Evolutionary conservation across 2,888 invertebrate species (phyloP).

Genomic region (Keiferia lycopersicella): DNA sequence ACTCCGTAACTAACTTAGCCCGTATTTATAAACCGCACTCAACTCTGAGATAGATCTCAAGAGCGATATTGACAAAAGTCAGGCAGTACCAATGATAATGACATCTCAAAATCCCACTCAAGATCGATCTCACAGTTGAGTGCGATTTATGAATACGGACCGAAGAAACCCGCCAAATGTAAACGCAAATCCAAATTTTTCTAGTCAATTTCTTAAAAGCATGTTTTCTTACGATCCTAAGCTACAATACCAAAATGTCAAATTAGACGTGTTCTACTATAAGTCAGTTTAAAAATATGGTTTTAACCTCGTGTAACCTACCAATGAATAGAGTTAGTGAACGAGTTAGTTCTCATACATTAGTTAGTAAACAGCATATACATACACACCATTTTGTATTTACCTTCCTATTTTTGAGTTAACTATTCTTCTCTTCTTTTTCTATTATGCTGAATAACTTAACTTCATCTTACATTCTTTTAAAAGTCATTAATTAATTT

Average conservation of each 20-base stretch:
- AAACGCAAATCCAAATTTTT: slow-evolving; percentile 72
- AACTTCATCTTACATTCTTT: not conserved
- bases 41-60: too few species aligned
- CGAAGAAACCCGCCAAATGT: slow-evolving; percentile 64
- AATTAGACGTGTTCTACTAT: slow-evolving; percentile 36
- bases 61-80: too few species aligned
- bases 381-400: not conserved
- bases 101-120: too few species aligned
- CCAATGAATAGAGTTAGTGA: slow-evolving; percentile 59
- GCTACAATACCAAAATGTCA: slow-evolving; percentile 70
- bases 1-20: slow-evolving; percentile 43
- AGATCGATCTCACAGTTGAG: too few species aligned
- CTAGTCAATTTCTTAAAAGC: slow-evolving; percentile 71
- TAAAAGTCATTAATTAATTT: not conserved
- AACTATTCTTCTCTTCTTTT: not conserved
- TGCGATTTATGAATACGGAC: too few species aligned
- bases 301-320: slow-evolving; percentile 54
- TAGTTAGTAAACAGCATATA: not conserved
- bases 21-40: too few species aligned
- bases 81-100: too few species aligned
- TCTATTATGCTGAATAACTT: not conserved
- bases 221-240: slow-evolving; percentile 56
- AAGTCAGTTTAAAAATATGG: slow-evolving; percentile 27
- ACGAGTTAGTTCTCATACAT: not conserved
- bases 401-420: not conserved